A percentile compares a stretch with the other conserved stretches of the same genome.
Conservation (phyloP, 1,140 invertebrate species). For the Drosophila lacteicornis region DNA sequence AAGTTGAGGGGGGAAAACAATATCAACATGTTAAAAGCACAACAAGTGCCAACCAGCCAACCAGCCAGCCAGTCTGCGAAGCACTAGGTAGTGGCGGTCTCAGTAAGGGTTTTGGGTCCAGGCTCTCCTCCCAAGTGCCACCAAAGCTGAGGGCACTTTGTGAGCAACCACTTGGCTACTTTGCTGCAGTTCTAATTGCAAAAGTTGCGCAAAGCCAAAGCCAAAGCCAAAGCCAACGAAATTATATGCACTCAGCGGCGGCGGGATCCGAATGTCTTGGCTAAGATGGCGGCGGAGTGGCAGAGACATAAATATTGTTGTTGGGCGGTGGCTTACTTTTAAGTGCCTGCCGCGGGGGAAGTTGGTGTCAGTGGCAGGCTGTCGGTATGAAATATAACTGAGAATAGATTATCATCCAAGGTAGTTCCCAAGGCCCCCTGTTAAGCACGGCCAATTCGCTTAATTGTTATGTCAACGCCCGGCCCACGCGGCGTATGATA, state of each 20-base stretch:
- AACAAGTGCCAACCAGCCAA: slow-evolving; percentile 41
- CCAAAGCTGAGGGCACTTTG: slow-evolving; percentile 53
- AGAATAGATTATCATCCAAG: slow-evolving; percentile 47
- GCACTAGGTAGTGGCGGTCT: slow-evolving; percentile 18
- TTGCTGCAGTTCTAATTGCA: slow-evolving; percentile 69
- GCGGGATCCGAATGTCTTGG: slow-evolving; percentile 39
- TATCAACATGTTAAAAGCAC: slow-evolving; percentile 57
- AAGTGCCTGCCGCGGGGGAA: slow-evolving; percentile 7
- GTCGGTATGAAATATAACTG: slow-evolving; percentile 50
- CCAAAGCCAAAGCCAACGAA: slow-evolving; percentile 32
- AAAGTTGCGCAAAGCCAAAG: slow-evolving; percentile 58
- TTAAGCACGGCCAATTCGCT: slow-evolving; percentile 58
- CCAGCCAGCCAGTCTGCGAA: background rate
- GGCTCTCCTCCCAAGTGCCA: slow-evolving; percentile 30
- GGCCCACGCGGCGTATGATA: slow-evolving; percentile 65
- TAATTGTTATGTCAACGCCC: slow-evolving; percentile 71
- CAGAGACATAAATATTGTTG: slow-evolving; percentile 42
- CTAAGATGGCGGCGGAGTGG: slow-evolving; percentile 3
- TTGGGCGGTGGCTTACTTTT: slow-evolving; percentile 10
- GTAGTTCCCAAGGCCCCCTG: background rate
- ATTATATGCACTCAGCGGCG: slow-evolving; percentile 68
- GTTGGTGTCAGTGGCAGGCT: slow-evolving; percentile 35
- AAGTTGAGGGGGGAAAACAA: slow-evolving; percentile 32
- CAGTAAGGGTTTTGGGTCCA: background rate
- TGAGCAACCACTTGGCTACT: slow-evolving; percentile 58